These are phyloP conservation scores for Eleutherodactylus coqui DNA, from an alignment of 2,797 vertebrate genomes.

Conservation along the genomic window DNA sequence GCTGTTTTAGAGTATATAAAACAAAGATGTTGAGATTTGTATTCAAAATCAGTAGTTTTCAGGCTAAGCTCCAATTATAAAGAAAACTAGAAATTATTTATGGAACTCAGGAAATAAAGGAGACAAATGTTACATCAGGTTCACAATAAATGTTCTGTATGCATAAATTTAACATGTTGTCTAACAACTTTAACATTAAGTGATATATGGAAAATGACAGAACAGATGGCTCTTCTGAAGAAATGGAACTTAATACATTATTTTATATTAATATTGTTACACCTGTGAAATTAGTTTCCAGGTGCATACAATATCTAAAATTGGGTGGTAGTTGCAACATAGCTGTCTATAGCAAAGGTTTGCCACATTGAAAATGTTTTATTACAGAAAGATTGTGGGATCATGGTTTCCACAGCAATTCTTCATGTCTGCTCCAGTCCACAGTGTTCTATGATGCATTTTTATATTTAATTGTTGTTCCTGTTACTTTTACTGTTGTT, in stretches of 20 bases:
- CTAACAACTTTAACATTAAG: constrained; percentile 28
- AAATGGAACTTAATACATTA: constrained; percentile 5
- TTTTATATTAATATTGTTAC: constrained; percentile 22
- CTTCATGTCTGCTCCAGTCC: neutral
- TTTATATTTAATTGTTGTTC: neutral
- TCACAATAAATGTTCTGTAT: constrained; percentile 15
- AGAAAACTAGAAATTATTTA: constrained; percentile 20
- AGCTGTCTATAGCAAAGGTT: neutral
- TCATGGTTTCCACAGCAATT: neutral
- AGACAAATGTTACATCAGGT: constrained; percentile 4
- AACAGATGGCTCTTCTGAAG: constrained; percentile 29
- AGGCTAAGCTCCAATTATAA: constrained; percentile 15
- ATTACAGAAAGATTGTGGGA: neutral
- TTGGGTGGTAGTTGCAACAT: neutral
- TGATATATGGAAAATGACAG: constrained; percentile 41
- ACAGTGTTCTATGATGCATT: neutral
- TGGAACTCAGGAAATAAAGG: neutral
- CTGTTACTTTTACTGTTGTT: neutral
- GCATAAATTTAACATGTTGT: constrained; percentile 21
- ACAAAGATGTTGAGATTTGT: neutral
- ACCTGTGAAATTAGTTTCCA: constrained; percentile 32
- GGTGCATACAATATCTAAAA: neutral
- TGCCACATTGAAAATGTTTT: neutral
- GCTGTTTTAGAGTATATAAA: neutral
- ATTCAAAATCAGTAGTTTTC: neutral